Evolutionary conservation across 2,113 vertebrate genomes (phyloP).

Genomic region (Ibidorhyncha struthersii): DNA sequence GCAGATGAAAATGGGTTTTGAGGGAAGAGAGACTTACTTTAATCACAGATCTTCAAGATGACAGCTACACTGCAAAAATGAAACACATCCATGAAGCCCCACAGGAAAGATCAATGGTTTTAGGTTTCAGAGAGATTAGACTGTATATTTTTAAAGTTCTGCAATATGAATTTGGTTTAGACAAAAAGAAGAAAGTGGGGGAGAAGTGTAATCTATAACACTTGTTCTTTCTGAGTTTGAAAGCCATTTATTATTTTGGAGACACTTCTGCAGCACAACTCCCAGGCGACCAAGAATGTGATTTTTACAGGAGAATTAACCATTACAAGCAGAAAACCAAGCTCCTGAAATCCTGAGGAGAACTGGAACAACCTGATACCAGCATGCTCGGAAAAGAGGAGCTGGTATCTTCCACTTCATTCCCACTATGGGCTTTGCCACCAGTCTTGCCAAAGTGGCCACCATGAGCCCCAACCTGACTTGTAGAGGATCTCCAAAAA

Average conservation of each 20-base stretch:
- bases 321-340: neutral
- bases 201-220: constrained; percentile 44
- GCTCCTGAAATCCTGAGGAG: neutral
- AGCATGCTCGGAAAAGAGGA: no score
- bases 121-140: constrained; percentile 59
- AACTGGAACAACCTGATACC: no score
- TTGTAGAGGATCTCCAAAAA: no score
- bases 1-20: constrained; percentile 4
- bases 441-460: no score
- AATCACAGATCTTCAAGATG: constrained; percentile 53
- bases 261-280: constrained; percentile 25
- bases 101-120: constrained; percentile 56
- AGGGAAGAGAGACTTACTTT: constrained; percentile 18
- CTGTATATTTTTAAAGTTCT: constrained; percentile 37
- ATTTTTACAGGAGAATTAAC: constrained; percentile 42
- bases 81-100: constrained; percentile 49
- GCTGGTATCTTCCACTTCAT: no score
- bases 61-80: constrained; percentile 49
- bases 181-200: constrained; percentile 44
- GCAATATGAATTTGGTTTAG: constrained; percentile 52
- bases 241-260: constrained; percentile 61
- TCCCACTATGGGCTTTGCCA: no score
- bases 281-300: neutral
- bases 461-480: no score
- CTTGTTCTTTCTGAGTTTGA: neutral